Evolutionary conservation across 2,797 vertebrate genomes (phyloP).

Genomic region (Poecilia velifera): DNA sequence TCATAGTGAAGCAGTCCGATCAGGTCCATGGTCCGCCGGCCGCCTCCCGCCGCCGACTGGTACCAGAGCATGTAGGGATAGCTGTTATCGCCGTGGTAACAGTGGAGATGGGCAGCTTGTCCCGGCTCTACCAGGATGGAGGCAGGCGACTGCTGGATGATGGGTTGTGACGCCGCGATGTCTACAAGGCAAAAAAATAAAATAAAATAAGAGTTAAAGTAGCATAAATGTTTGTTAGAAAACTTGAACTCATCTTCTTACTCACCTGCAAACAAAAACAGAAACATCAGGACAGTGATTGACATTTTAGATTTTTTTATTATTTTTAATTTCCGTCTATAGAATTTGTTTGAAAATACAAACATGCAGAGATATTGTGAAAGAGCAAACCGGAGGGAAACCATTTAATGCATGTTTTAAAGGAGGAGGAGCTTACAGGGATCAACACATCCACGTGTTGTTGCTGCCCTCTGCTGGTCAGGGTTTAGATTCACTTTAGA

Average conservation of each 20-base stretch:
- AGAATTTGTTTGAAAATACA: neutral
- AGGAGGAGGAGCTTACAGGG: conserved; percentile 10
- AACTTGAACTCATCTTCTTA: neutral
- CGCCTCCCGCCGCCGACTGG: conserved; percentile 19
- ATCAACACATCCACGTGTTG: neutral
- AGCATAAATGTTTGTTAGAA: accelerated
- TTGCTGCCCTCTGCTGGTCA: conserved; percentile 43
- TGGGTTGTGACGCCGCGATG: accelerated
- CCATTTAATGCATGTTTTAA: neutral
- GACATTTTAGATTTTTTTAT: neutral
- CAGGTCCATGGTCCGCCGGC: conserved; percentile 30
- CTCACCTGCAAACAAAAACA: conserved; percentile 42
- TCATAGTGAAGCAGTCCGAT: conserved; percentile 20
- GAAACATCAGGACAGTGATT: neutral
- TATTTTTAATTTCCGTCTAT: too few species aligned
- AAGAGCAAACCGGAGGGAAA: too few species aligned
- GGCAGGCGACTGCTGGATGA: conserved; percentile 34
- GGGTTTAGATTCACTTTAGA: too few species aligned
- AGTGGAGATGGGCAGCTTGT: conserved; percentile 24
- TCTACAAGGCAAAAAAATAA: conserved; percentile 18
- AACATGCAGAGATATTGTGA: neutral
- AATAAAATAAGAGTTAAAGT: neutral
- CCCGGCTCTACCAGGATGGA: conserved; percentile 8
- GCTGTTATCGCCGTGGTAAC: conserved; percentile 54
- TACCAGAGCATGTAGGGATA: conserved; percentile 69